Evolutionary conservation across 37 sponge, comb jelly and placozoan species (phyloP), one percentile per base, ranked within the genome.

Genomic region (Agelas oroides): DNA sequence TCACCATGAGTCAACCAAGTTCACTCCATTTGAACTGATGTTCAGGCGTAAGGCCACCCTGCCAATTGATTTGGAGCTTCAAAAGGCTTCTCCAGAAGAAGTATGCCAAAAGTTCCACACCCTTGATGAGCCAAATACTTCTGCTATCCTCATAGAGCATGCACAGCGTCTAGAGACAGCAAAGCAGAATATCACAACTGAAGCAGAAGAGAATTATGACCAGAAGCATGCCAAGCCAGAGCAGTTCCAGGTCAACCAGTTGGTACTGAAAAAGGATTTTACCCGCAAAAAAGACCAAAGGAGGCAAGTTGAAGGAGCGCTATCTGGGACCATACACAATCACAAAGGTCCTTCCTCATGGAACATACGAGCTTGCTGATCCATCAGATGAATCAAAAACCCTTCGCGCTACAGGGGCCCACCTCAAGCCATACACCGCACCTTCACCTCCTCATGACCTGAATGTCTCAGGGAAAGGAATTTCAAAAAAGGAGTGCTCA

Each of bases 11-110:
- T 93, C 90, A 11, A 65, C 90, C 2, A 65, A 82, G 37, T 89
- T 63, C 79, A 73, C 90, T n/a, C 94, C 94, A 27, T 93, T 93
- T 76, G 57, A 85, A 37, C 31, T 93, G 57, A 93, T 89, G 94
- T 90, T 93, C 58, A 65, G 70, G n/a, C 75, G 84, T 37, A 28
- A 59, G 52, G 94, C 90, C 24, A 68, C 71, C 8, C 53, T 93
- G 23, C 94, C 90, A 46, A 81, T 93, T 59, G 90, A 93, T 52
- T 20, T 93, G 21, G 59, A 89, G 16, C 16, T 79, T 30, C 18
- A 28, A 37, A 79, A 71, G 57, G 39, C 23, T 19, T 56, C 36
- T 24, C 86, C 86, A 35, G 71, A 78, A 25, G 74, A 84, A 53
- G 24, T 32, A 24, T 36, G n/a, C 21, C 28, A 38, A 15, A 53